Conservation (phyloP, 2,888 invertebrate species). For the Oxytorus armatus region DNA sequence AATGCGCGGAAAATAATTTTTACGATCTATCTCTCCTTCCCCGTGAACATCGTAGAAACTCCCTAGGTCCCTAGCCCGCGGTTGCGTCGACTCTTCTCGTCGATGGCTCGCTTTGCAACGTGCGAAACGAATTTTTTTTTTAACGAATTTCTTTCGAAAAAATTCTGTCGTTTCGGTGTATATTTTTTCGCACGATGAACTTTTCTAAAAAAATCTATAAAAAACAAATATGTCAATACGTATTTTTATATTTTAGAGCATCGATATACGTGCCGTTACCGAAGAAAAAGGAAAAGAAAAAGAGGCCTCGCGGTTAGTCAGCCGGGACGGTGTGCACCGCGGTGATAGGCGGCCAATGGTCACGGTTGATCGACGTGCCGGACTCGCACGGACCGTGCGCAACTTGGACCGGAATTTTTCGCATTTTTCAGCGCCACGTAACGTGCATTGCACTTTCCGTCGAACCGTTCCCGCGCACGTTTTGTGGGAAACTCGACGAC, state of each 20-base stretch:
- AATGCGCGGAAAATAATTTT: conserved; percentile 27
- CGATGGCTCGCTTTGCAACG: too few relatives aligned
- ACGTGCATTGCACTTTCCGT: conserved; percentile 41
- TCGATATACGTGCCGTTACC: neutral
- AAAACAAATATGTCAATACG: too few relatives aligned
- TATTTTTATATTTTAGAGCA: neutral
- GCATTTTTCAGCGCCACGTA: conserved; percentile 21
- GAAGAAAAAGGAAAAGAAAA: conserved; percentile 36
- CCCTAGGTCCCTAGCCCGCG: too few relatives aligned
- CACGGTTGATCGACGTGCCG: conserved; percentile 77
- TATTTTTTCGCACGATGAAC: too few relatives aligned
- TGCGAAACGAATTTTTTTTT: too few relatives aligned
- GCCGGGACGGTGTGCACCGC: conserved; percentile 69
- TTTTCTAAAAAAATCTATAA: too few relatives aligned
- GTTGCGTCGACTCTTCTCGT: too few relatives aligned
- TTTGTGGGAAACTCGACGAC: conserved; percentile 35
- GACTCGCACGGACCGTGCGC: conserved; percentile 52
- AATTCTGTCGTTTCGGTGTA: too few relatives aligned
- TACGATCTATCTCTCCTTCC: conserved; percentile 42
- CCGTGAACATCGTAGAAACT: too few relatives aligned
- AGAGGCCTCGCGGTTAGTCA: conserved; percentile 74
- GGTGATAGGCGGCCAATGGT: conserved; percentile 81
- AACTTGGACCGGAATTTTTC: conserved; percentile 48
- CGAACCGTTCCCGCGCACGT: conserved; percentile 1
- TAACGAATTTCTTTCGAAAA: too few relatives aligned